Percentiles rank a stretch among this genome's conserved stretches.
Conservation (phyloP, 2,113 vertebrate species). For the Pseudorhombus dupliciocellatus region DNA sequence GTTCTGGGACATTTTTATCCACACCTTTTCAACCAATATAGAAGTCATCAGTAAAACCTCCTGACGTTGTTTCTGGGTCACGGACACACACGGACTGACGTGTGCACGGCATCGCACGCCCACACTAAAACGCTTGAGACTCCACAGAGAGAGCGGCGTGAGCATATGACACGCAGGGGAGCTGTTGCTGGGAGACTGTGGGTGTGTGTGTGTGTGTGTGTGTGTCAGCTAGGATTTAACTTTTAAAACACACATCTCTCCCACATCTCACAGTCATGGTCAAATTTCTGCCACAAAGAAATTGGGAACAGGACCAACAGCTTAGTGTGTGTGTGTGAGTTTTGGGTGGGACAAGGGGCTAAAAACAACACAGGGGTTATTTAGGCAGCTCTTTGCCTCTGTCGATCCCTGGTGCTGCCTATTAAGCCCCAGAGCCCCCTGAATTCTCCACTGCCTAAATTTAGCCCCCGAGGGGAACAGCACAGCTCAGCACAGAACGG, state of each 20-base stretch:
- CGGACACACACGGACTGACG: constrained; percentile 3
- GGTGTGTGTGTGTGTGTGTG: constrained; percentile 1
- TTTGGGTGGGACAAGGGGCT: constrained; percentile 41
- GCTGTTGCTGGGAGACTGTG: constrained; percentile 46
- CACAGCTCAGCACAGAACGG: constrained; percentile 49
- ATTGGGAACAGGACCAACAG: neutral
- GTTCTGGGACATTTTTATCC: constrained; percentile 16
- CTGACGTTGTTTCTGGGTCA: constrained; percentile 29
- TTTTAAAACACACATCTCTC: constrained; percentile 20
- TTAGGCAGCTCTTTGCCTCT: constrained; percentile 36
- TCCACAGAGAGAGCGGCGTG: constrained; percentile 11
- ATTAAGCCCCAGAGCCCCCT: constrained; percentile 40
- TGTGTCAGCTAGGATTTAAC: constrained; percentile 19
- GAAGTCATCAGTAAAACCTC: constrained; percentile 33
- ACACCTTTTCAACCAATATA: constrained; percentile 41
- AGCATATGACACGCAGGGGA: constrained; percentile 19
- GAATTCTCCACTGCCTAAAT: constrained; percentile 55
- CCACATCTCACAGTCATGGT: constrained; percentile 13
- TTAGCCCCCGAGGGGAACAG: constrained; percentile 32
- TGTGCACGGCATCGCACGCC: constrained; percentile 2
- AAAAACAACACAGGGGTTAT: constrained; percentile 57
- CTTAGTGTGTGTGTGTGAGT: constrained; percentile 9
- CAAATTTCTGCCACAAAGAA: constrained; percentile 31
- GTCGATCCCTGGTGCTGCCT: constrained; percentile 42
- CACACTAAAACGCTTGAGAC: constrained; percentile 37